Percentiles rank a stretch among this genome's conserved stretches.
phyloP scores from a whole-genome alignment of 2,113 vertebrate genomes.

The Cyprinus carpio region DNA sequence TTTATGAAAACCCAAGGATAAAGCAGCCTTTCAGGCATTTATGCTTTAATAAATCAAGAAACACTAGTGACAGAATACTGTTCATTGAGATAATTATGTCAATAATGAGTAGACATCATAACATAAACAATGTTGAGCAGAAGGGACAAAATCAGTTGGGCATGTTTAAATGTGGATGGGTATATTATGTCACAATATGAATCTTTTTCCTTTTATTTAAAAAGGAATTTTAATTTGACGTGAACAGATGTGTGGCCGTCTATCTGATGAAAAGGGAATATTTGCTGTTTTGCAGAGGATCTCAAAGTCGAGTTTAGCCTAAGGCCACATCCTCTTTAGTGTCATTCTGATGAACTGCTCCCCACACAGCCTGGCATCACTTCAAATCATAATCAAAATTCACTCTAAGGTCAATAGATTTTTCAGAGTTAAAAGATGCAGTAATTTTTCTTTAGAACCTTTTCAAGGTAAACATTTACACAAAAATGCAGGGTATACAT shows the following conservation, averaged over 20 bases:
- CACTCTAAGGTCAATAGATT: conserved; percentile 20
- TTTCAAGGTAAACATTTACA: conserved; percentile 1
- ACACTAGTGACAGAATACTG: neutral
- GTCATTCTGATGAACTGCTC: conserved; percentile 22
- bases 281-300: conserved; percentile 15
- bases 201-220: neutral
- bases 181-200: neutral
- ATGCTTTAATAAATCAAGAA: conserved; percentile 10
- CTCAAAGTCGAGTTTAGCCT: conserved; percentile 26
- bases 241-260: neutral
- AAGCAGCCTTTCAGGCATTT: neutral
- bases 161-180: neutral
- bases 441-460: neutral
- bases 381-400: conserved; percentile 29
- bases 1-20: neutral
- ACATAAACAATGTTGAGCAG: neutral
- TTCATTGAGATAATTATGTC: conserved; percentile 12
- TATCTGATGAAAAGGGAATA: neutral
- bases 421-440: conserved; percentile 33
- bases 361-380: conserved; percentile 17
- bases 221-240: neutral
- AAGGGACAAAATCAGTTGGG: neutral
- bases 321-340: conserved; percentile 21
- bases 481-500: neutral
- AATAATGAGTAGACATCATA: conserved; percentile 9